Percentiles rank a stretch among this genome's conserved stretches.
These are phyloP conservation scores for Anseranas semipalmata DNA, from an alignment of 2,113 vertebrate species.

Conservation along the genomic window DNA sequence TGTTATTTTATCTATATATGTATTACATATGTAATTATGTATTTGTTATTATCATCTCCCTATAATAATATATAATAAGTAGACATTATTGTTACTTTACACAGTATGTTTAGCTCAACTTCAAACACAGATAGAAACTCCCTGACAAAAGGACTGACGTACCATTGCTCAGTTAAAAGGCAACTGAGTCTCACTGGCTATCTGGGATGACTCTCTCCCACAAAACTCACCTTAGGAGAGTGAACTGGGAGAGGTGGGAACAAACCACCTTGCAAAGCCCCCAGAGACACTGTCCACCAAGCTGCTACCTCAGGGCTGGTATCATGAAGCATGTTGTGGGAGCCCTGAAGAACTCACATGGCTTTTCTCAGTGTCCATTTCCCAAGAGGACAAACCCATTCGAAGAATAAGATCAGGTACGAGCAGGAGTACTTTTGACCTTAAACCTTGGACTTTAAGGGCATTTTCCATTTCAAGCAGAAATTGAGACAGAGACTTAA, in stretches of 20 bases:
- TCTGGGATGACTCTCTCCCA: neutral
- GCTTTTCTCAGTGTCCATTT: neutral
- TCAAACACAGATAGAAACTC: neutral
- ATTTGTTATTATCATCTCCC: neutral
- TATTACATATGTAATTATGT: neutral
- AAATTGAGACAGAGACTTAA: neutral
- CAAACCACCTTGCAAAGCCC: neutral
- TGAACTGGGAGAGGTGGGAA: neutral
- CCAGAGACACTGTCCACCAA: neutral
- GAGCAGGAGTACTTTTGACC: neutral
- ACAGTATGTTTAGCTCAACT: neutral
- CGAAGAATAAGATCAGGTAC: neutral
- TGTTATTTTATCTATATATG: neutral
- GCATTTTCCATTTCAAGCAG: neutral
- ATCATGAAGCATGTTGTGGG: rapidly evolving
- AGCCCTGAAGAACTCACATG: neutral
- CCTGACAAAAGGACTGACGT: neutral
- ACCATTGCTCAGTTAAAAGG: neutral
- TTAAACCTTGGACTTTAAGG: neutral
- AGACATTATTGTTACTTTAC: neutral
- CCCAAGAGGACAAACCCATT: neutral
- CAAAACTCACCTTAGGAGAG: neutral
- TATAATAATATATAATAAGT: neutral
- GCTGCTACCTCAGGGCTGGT: neutral
- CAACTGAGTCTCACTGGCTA: neutral